Base-by-base conservation (phyloP, 2,113 vertebrate genomes). In the Salvator merianae region DNA sequence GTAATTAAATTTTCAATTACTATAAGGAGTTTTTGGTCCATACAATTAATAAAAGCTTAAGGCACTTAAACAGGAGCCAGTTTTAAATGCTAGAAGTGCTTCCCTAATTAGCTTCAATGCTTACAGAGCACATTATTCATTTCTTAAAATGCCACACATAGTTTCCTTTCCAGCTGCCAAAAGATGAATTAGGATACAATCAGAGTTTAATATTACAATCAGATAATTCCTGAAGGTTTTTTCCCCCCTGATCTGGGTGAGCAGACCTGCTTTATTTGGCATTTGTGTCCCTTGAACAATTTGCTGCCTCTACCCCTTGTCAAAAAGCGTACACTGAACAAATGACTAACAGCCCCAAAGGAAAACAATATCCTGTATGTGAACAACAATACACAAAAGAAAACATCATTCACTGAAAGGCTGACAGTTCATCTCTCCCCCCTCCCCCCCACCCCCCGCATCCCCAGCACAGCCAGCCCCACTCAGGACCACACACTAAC, bases 1-100 rank as follows among this genome's bases (percentile, higher is more conserved):
- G 92, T 96, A 96, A 96, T 96, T 95, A 96, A 93, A 94, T 92
- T 95, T 95, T 95, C 93, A 94, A 94, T 96, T 94, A 96, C 91
- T 93, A 90, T 40, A 79, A 79, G 74, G 81, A 82, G 85, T 87
- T 91, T 55, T 77, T 75, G 81, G 86, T 84, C 72, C 38, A 47
- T 53, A 82, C 91, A 93, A 95, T 96, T 96, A 96, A 95, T 96
- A 96, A 95, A 95, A 95, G 83, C 92, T 93, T 87, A 94, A 93
- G 93, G 90, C 94, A 94, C 89, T 94, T 94, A 95, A 93, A 90
- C 55, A 1, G 87, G 74, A 92, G 93, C 84, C 94, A 90, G 81
- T 93, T 93, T 94, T 89, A 93, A 94, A 94, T 93, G 86, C 88
- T 84, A 87, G 91, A 91, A 88, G 87, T 69, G 85, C 70, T 89